Percentiles rank a stretch among this genome's conserved stretches.
Evolutionary conservation across 1,140 invertebrate genomes (phyloP).

Genomic region (Eulimnadia texana): DNA sequence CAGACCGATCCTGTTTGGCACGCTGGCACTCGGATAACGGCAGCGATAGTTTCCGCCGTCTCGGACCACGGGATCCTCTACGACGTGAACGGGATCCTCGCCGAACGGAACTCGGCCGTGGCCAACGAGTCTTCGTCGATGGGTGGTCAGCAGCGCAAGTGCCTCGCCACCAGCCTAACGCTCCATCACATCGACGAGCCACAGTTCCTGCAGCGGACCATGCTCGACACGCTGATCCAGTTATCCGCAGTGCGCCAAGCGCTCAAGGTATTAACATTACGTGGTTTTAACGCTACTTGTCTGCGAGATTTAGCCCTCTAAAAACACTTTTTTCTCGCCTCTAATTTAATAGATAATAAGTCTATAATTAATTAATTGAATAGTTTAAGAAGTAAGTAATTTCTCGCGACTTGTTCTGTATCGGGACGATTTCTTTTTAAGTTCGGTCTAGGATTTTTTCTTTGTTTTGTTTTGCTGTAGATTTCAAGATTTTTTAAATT

Average conservation of each 20-base stretch:
- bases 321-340: neutral
- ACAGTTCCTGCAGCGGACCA: constrained; percentile 13
- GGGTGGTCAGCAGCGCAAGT: constrained; percentile 22
- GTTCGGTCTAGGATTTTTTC: too few relatives aligned
- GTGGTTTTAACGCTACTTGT: neutral
- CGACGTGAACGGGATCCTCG: constrained; percentile 29
- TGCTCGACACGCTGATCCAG: constrained; percentile 8
- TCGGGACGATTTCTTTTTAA: too few relatives aligned
- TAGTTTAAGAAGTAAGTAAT: too few relatives aligned
- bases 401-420: too few relatives aligned
- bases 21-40: constrained; percentile 33
- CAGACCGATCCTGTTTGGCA: constrained; percentile 34
- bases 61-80: constrained; percentile 30
- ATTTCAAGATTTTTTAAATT: too few relatives aligned
- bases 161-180: neutral
- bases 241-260: constrained; percentile 11
- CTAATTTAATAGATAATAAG: too few relatives aligned
- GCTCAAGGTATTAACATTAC: constrained; percentile 1
- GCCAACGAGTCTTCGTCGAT: constrained; percentile 23
- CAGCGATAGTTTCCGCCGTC: constrained; percentile 30
- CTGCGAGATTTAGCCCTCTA: neutral
- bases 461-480: too few relatives aligned
- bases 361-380: too few relatives aligned
- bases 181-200: constrained; percentile 9
- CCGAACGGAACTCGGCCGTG: constrained; percentile 24